Evolutionary conservation across 2,888 invertebrate genomes (phyloP).

Genomic region (Blomia tropicalis): DNA sequence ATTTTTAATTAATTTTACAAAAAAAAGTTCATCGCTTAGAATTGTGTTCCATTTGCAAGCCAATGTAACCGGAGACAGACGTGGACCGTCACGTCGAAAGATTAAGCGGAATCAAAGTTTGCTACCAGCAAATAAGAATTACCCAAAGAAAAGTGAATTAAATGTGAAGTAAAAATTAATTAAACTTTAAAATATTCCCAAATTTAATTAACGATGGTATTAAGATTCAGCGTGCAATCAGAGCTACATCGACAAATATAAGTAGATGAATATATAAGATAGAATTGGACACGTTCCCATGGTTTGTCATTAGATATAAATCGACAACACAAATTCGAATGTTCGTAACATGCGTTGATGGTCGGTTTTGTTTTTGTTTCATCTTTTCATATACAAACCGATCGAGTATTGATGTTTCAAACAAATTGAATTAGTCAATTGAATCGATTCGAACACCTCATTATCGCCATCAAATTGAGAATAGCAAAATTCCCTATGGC

Average conservation of each 20-base stretch:
- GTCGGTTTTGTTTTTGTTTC: neutral
- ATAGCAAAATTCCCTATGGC: no score
- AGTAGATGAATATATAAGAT: no score
- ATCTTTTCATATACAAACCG: neutral
- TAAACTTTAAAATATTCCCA: neutral
- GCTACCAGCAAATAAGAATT: neutral
- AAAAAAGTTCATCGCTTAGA: no score
- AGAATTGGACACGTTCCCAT: no score
- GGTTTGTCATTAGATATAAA: neutral
- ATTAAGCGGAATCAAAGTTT: conserved; percentile 7
- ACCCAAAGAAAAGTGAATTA: neutral
- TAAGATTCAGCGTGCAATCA: neutral
- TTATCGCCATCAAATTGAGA: conserved; percentile 1
- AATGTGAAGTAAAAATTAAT: conserved; percentile 1
- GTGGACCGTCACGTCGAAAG: conserved; percentile 8
- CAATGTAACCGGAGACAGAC: neutral
- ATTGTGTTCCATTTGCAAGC: no score
- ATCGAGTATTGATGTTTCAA: no score
- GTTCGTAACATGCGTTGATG: neutral
- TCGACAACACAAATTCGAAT: neutral
- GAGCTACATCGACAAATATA: no score
- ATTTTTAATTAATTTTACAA: conserved; percentile 4
- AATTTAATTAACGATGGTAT: conserved; percentile 1
- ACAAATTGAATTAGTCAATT: neutral
- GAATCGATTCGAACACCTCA: neutral